Evolutionary conservation across 2,888 invertebrate species (phyloP).

Genomic region (Sipha maydis): DNA sequence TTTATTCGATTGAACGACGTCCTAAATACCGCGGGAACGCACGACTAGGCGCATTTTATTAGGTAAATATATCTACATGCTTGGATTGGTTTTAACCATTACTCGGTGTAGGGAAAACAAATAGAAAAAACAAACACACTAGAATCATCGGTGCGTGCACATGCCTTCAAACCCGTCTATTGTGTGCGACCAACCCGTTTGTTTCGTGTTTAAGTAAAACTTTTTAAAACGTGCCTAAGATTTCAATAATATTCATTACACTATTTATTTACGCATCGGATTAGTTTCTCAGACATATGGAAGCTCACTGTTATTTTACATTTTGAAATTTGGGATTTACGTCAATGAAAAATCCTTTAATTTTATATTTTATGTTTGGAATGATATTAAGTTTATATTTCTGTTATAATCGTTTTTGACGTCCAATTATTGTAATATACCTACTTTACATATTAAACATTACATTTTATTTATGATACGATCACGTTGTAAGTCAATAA

Average conservation of each 20-base stretch:
- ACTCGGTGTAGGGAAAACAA: background rate
- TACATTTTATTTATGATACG: no score
- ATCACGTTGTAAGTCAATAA: no score
- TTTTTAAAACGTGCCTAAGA: background rate
- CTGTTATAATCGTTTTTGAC: no score
- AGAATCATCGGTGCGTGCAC: background rate
- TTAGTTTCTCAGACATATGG: background rate
- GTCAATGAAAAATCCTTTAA: background rate
- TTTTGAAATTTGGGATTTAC: no score
- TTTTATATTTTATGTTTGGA: no score
- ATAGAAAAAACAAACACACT: background rate
- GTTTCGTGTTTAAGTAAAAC: background rate
- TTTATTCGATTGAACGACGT: background rate
- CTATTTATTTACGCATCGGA: background rate
- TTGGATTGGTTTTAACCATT: background rate
- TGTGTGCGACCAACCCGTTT: background rate
- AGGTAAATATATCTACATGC: background rate
- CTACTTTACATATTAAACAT: no score
- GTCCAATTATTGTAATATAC: no score
- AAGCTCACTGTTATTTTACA: background rate
- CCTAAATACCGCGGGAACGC: constrained; percentile 1
- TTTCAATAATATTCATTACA: background rate
- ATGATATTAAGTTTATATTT: no score
- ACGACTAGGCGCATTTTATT: background rate
- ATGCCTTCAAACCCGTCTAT: background rate